Conservation (phyloP, 1,140 invertebrate genomes). For the Lucilia cuprina region DNA sequence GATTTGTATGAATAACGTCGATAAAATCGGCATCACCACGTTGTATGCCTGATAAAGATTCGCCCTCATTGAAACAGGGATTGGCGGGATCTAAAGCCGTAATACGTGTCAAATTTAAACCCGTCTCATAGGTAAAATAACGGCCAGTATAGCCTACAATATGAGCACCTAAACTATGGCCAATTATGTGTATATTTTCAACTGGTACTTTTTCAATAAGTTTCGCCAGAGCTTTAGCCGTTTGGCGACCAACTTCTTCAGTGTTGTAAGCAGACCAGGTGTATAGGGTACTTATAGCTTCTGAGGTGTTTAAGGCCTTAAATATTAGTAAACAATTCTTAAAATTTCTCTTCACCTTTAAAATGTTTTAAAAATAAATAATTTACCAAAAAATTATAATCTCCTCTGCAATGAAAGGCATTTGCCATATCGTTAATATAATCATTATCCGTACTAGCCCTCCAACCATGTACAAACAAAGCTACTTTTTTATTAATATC, state of each 20-base stretch:
- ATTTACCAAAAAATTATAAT: conserved; percentile 54
- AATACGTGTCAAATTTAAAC: conserved; percentile 64
- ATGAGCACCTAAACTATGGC: conserved; percentile 65
- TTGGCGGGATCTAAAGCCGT: conserved; percentile 77
- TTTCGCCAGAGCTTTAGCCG: conserved; percentile 48
- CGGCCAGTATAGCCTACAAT: conserved; percentile 66
- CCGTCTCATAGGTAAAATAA: conserved; percentile 55
- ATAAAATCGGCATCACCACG: conserved; percentile 67
- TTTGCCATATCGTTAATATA: conserved; percentile 39
- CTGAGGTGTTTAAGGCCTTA: not conserved
- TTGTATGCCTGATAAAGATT: conserved; percentile 64
- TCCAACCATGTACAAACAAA: conserved; percentile 37
- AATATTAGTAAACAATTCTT: no score
- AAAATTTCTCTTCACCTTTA: no score
- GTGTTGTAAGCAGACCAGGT: conserved; percentile 56
- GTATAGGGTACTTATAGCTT: not conserved
- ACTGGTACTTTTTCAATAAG: conserved; percentile 45
- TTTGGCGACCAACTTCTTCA: conserved; percentile 50
- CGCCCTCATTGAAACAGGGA: conserved; percentile 68
- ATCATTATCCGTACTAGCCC: conserved; percentile 21
- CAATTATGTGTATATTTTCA: conserved; percentile 56
- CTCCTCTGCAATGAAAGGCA: conserved; percentile 51
- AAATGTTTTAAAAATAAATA: not conserved
- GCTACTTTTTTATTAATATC: conserved; percentile 30
- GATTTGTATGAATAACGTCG: conserved; percentile 79